Base-by-base conservation (phyloP, 2,113 vertebrate genomes). In the Ibidorhyncha struthersii region DNA sequence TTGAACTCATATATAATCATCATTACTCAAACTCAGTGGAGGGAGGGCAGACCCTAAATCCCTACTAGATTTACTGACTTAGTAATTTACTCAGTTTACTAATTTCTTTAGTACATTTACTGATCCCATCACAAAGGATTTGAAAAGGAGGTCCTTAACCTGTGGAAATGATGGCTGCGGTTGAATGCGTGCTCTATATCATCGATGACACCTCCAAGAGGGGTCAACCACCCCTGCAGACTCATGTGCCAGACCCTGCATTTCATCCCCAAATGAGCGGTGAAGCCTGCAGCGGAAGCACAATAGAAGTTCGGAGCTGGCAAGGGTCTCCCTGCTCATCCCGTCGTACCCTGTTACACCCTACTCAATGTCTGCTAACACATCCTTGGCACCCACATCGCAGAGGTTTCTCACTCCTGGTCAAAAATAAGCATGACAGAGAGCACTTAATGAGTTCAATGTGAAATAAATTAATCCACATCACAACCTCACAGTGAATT, bases 41-140 rank as follows among this genome's bases (percentile, higher is more conserved):
- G 29, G 74, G 29, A 95, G 76, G 71, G 67, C 50, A 94, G 85
- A 70, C n/a, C 32, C 63, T 59, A 89, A 95, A 94, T 78, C 59
- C 72, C 67, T 73, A 30, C 59, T 92, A 95, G 62, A 96, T 79
- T 93, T 90, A 93, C 49, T 70, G 55, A 94, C 20, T 90, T 83
- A 86, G 47, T 62, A 61, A 96, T 89, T 82, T 92, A 85, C 66
- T 77, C 40, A 40, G 62, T 87, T 87, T 92, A 70, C 83, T 90
- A 62, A 86, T 77, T 94, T 88, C 53, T 84, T 88, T 26, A 66
- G 8, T 88, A 69, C 17, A 38, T 90, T 81, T 41, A 90, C n/a
- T 73, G 62, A 73, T 41, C 30, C 25, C 19, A 2, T 30, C 50
- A 84, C 30, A 86, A 70, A 77, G 16, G 19, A 76, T 72, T 79